Evolutionary conservation across 1,140 invertebrate species (phyloP).

Genomic region (Drosophila ananassae): DNA sequence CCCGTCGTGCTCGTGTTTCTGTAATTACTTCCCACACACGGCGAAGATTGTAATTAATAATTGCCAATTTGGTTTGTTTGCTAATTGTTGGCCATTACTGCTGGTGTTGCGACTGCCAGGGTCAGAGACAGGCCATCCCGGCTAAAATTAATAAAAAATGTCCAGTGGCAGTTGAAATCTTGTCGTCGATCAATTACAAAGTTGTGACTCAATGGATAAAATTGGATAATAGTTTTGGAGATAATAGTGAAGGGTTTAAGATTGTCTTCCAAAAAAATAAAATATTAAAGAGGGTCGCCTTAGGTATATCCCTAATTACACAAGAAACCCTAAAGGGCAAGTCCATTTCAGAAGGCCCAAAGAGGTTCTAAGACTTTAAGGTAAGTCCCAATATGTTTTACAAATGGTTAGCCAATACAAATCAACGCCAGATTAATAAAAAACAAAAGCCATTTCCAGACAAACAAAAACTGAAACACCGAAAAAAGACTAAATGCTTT

Average conservation of each 20-base stretch:
- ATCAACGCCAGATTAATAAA: slow-evolving; percentile 58
- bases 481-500: slow-evolving; percentile 74
- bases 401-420: slow-evolving; percentile 16
- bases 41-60: slow-evolving; percentile 27
- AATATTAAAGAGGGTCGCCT: slow-evolving; percentile 15
- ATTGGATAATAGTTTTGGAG: slow-evolving; percentile 3
- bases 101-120: slow-evolving; percentile 11
- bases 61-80: slow-evolving; percentile 38
- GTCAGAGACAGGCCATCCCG: slow-evolving; percentile 21
- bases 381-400: not conserved
- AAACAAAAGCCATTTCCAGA: slow-evolving; percentile 52
- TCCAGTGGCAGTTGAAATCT: slow-evolving; percentile 32
- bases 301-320: slow-evolving; percentile 15
- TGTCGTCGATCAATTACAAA: slow-evolving; percentile 38
- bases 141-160: slow-evolving; percentile 3
- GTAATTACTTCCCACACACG: slow-evolving; percentile 56
- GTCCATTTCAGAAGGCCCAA: not conserved
- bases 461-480: slow-evolving; percentile 64
- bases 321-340: slow-evolving; percentile 28
- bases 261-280: slow-evolving; percentile 6
- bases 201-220: not conserved
- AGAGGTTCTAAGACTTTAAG: not conserved
- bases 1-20: slow-evolving; percentile 20
- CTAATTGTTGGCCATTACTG: slow-evolving; percentile 26
- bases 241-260: not conserved